These are phyloP conservation scores for Cydia fagiglandana DNA, from an alignment of 1,140 invertebrate genomes.

Conservation along the genomic window DNA sequence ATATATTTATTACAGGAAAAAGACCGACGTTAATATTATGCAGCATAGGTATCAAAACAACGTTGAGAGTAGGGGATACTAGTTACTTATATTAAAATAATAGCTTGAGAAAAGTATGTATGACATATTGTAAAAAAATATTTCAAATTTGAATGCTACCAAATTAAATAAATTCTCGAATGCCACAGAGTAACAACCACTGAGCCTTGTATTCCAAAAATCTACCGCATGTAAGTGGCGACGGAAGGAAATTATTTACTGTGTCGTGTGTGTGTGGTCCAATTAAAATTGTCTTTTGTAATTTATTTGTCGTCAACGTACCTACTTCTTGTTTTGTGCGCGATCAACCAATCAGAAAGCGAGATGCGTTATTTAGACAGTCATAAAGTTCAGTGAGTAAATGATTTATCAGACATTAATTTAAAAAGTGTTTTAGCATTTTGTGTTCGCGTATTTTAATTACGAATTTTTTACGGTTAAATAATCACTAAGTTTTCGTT, in stretches of 20 bases:
- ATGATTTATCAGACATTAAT: background rate
- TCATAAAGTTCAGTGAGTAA: conserved; percentile 1
- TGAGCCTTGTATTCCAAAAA: conserved; percentile 7
- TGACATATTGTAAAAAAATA: background rate
- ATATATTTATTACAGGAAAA: no score
- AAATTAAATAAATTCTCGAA: background rate
- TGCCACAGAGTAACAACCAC: conserved; percentile 6
- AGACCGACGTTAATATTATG: no score
- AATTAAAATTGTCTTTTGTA: conserved; percentile 58
- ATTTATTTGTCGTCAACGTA: conserved; percentile 46
- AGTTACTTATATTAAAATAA: no score
- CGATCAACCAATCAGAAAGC: background rate
- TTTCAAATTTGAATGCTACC: background rate
- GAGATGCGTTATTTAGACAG: background rate
- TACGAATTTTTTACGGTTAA: background rate
- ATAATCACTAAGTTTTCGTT: background rate
- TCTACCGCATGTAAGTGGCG: background rate
- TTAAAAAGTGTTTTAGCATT: conserved; percentile 12
- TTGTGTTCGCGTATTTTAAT: background rate
- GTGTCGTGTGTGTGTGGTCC: conserved; percentile 66
- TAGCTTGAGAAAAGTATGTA: background rate
- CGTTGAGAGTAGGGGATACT: no score
- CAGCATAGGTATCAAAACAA: no score
- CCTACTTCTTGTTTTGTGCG: background rate
- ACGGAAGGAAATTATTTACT: conserved; percentile 15